Evolutionary conservation across 2,888 invertebrate genomes (phyloP).

Genomic region (Rhodophaea formosa): DNA sequence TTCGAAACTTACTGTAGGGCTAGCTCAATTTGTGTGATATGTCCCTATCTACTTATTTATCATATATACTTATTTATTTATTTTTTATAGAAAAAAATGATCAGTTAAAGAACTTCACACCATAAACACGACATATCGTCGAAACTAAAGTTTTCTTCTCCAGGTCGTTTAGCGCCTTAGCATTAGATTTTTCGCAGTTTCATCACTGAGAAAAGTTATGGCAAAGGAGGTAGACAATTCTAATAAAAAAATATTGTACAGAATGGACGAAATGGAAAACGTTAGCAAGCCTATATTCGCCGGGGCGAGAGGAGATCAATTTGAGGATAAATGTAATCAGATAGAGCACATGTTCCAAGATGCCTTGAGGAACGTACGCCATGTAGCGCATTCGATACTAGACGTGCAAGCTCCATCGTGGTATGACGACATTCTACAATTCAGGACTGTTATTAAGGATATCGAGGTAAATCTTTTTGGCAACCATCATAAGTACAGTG

Average conservation of each 20-base stretch:
- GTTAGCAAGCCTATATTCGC: conserved; percentile 88
- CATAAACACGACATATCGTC: too few species aligned
- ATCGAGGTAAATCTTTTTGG: conserved; percentile 70
- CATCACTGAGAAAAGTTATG: too few species aligned
- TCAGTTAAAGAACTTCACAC: too few species aligned
- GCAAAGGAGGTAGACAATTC: too few species aligned
- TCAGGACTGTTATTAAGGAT: conserved; percentile 82
- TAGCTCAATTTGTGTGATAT: too few species aligned
- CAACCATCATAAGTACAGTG: not conserved
- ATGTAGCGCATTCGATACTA: conserved; percentile 84
- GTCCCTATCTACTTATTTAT: too few species aligned
- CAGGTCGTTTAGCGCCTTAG: too few species aligned
- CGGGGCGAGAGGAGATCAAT: conserved; percentile 85
- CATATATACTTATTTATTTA: too few species aligned
- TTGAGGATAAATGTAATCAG: conserved; percentile 84
- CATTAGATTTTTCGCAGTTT: too few species aligned
- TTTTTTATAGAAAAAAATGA: too few species aligned
- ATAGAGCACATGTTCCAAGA: conserved; percentile 88
- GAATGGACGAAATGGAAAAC: conserved; percentile 86
- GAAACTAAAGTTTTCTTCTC: too few species aligned
- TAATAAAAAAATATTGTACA: conserved; percentile 33
- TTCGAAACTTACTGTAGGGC: too few species aligned
- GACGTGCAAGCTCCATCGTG: conserved; percentile 90
- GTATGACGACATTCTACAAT: conserved; percentile 87
- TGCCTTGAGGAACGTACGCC: conserved; percentile 82